phyloP scores from a whole-genome alignment of 2,113 vertebrate genomes.

The Microcebus tavaratra region DNA sequence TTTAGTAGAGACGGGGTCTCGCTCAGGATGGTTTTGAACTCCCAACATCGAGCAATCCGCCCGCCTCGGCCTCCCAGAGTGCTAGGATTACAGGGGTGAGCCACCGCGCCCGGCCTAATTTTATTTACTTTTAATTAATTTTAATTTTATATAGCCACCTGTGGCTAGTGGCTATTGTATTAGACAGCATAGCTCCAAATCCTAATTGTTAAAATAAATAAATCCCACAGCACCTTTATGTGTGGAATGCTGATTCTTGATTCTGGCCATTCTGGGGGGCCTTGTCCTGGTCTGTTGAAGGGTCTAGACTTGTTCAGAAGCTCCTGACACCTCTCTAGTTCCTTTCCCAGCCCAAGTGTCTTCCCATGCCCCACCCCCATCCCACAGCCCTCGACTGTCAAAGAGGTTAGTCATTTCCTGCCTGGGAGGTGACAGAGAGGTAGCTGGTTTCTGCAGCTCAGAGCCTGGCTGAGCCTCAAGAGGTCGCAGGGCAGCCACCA shows the following conservation, averaged over 20 bases:
- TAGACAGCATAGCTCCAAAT: background rate
- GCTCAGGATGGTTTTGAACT: too few species aligned
- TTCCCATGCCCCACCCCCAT: accelerated
- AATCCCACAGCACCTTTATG: background rate
- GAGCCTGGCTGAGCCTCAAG: background rate
- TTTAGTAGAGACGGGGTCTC: too few species aligned
- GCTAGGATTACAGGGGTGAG: too few species aligned
- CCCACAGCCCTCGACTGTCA: background rate
- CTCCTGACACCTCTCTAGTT: background rate
- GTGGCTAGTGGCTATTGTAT: background rate
- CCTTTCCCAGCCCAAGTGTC: too few species aligned
- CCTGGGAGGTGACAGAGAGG: too few species aligned
- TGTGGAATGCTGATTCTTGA: background rate
- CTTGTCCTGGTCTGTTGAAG: background rate
- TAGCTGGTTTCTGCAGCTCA: background rate
- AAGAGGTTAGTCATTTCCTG: background rate
- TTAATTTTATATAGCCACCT: background rate
- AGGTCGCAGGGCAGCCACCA: background rate
- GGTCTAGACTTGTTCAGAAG: background rate
- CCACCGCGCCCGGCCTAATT: background rate
- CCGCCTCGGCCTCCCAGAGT: too few species aligned
- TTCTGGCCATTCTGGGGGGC: background rate
- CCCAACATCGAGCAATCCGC: too few species aligned
- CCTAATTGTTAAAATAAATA: background rate
- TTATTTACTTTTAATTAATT: background rate